Base-by-base conservation (phyloP, 2,113 vertebrate genomes). In the Axis porcinus region DNA sequence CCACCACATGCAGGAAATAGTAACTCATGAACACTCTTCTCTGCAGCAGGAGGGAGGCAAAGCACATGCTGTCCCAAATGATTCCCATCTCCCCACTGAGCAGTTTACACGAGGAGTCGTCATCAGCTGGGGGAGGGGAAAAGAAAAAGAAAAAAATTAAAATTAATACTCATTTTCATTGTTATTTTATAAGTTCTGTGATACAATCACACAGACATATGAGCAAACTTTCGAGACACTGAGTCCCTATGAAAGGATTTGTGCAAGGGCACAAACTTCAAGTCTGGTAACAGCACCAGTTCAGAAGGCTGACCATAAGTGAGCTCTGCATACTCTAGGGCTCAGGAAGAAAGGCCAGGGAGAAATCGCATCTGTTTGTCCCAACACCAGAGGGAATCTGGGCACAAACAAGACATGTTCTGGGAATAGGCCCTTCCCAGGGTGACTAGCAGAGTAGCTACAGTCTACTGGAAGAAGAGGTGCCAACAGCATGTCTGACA, bases 61-160 rank as follows among this genome's bases (percentile, higher is more conserved):
- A 99, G 98, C 99, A 99, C 98, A 99, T 99, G 95, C 99, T 99
- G 99, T 99, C 99, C 99, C 99, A 99, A 98, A 99, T 99, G 97
- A 99, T 99, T 19, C 99, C 99, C 8, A 99, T 99, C 98, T 99
- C 99, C 81, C 99, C 99, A 10, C 98, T 99, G 64, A 99, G 99
- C 67, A 99, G 98, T 50, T 99, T 99, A 95, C 99, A 99, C 5
- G 99, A 98, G n/a, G 87, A 43, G 91, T 99, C 97, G 76, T 98
- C 95, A 4, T 98, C 98, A 62, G 99, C 99, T 99, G 98, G 23
- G 45, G 95, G 78, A 96, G 94, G 25, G 58, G 58, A 60, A 60
- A 30, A 60, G 27, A 60, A 60, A 74, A 97, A 30, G 33, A 86
- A 82, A 58, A 92, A 96, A 28, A 74, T 43, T 74, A 89, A 74